Conservation (phyloP, 53 echinoderm and acorn worm species). For the Pentamera pediparva region DNA sequence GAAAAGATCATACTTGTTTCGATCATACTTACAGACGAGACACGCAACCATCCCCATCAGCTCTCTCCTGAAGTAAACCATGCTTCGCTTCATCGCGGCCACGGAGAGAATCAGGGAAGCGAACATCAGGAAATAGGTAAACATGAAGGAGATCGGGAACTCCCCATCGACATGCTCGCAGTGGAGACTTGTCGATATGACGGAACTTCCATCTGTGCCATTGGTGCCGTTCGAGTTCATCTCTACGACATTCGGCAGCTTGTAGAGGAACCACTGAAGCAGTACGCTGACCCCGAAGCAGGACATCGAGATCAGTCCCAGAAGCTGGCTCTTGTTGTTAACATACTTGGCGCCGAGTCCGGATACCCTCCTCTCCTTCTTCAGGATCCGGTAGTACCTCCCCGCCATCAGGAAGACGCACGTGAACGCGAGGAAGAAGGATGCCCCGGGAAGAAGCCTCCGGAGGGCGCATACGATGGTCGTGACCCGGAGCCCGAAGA, state of each 20-base stretch:
- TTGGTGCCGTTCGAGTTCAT: too few relatives aligned
- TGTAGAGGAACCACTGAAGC: constrained; percentile 63
- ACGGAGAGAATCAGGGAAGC: background rate
- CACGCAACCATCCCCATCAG: background rate
- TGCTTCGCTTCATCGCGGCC: background rate
- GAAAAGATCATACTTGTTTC: too few relatives aligned
- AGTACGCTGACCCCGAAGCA: constrained; percentile 45
- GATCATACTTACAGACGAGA: constrained; percentile 10
- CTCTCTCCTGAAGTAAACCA: background rate
- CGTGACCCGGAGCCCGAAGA: constrained; percentile 36
- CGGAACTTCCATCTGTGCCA: background rate
- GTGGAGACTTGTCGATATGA: background rate
- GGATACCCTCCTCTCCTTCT: constrained; percentile 40
- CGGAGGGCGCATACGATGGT: constrained; percentile 39
- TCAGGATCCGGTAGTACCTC: constrained; percentile 50
- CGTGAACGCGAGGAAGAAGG: constrained; percentile 35
- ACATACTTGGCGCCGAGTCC: constrained; percentile 42
- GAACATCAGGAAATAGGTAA: constrained; percentile 7
- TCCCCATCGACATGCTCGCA: background rate
- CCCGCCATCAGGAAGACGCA: constrained; percentile 53
- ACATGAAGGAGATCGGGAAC: constrained; percentile 6
- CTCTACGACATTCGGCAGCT: too few relatives aligned
- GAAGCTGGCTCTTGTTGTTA: constrained; percentile 37
- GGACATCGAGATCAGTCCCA: constrained; percentile 28
- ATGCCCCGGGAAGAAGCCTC: constrained; percentile 43